Evolutionary conservation across 1,140 invertebrate genomes (phyloP).

Genomic region (Caenorhabditis inopinata): DNA sequence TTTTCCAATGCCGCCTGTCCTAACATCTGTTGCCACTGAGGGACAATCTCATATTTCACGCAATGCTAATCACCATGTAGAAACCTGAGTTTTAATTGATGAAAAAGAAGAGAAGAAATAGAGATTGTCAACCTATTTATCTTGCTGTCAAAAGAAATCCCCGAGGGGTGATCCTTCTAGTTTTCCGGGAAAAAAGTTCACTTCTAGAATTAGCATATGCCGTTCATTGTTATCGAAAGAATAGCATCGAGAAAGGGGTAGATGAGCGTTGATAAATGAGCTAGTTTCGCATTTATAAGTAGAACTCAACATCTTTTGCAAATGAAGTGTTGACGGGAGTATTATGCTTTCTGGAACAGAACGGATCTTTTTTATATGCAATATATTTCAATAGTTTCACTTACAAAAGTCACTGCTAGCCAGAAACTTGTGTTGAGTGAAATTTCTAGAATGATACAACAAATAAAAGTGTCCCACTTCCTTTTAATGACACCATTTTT

Average conservation of each 20-base stretch:
- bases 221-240: background rate
- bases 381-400: too few species aligned
- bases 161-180: background rate
- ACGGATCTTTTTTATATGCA: too few species aligned
- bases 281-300: background rate
- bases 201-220: background rate
- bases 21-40: slow-evolving; percentile 4
- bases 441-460: too few species aligned
- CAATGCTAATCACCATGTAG: slow-evolving; percentile 24
- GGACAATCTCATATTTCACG: slow-evolving; percentile 26
- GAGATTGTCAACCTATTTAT: background rate
- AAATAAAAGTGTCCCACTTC: too few species aligned
- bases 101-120: background rate
- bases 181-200: background rate
- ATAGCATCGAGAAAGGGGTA: too few species aligned
- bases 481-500: too few species aligned
- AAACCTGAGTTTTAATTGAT: slow-evolving; percentile 20
- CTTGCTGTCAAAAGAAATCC: background rate
- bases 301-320: too few species aligned
- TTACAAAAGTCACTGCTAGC: too few species aligned
- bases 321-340: too few species aligned
- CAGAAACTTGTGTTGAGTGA: too few species aligned
- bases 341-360: too few species aligned
- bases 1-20: background rate
- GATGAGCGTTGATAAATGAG: background rate